phyloP scores from a whole-genome alignment of 1,140 invertebrate species.

The Lepidurus apus region DNA sequence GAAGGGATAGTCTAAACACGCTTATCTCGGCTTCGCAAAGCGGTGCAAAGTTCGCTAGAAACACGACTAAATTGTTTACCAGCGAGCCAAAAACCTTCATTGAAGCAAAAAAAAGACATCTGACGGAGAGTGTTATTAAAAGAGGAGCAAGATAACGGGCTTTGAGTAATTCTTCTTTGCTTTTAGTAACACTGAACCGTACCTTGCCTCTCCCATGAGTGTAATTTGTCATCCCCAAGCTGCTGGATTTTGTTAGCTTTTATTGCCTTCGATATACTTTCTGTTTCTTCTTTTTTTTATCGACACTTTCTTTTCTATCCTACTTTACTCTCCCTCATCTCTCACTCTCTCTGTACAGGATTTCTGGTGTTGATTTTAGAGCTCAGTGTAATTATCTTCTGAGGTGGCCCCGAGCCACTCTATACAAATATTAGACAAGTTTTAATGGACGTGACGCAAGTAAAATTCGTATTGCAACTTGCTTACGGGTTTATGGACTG shows the following conservation, averaged over 20 bases:
- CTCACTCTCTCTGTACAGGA: background rate
- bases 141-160: too few relatives aligned
- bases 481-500: background rate
- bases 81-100: too few relatives aligned
- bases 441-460: background rate
- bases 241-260: background rate
- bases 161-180: background rate
- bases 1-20: background rate
- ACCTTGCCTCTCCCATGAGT: background rate
- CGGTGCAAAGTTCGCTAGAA: background rate
- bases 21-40: background rate
- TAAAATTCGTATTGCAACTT: background rate
- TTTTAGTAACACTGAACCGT: background rate
- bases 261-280: background rate
- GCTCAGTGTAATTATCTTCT: background rate
- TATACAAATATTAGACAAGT: background rate
- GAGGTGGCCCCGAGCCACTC: background rate
- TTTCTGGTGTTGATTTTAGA: background rate
- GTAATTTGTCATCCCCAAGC: background rate
- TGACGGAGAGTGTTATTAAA: too few relatives aligned
- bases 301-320: background rate
- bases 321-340: background rate
- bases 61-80: too few relatives aligned
- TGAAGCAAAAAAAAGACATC: too few relatives aligned
- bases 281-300: too few relatives aligned